Evolutionary conservation across 2,888 invertebrate genomes (phyloP).

Genomic region (Nymphalis polychloros): DNA sequence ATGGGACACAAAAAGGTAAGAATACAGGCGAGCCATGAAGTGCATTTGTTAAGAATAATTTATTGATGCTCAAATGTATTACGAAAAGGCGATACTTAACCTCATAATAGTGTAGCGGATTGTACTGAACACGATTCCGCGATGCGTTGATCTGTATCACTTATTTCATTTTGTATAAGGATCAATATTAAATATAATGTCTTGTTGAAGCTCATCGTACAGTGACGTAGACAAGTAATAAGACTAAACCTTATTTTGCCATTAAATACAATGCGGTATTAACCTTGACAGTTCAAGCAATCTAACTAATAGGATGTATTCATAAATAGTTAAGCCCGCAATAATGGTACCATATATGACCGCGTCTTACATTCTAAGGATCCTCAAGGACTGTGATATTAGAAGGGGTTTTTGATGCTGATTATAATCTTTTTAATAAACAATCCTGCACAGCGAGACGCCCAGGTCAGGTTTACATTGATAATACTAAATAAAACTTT

Average conservation of each 20-base stretch:
- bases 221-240: conserved; percentile 37
- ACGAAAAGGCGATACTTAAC: conserved; percentile 18
- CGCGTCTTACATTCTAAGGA: conserved; percentile 28
- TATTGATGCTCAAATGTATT: conserved; percentile 22
- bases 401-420: conserved; percentile 26
- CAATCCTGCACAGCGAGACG: neutral
- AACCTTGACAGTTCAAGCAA: conserved; percentile 44
- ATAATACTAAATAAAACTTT: too few species aligned
- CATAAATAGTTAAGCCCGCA: conserved; percentile 36
- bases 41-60: conserved; percentile 23
- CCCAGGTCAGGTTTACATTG: neutral
- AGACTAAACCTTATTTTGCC: conserved; percentile 43
- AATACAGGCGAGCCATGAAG: neutral
- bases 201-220: conserved; percentile 14
- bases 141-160: neutral
- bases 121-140: conserved; percentile 1
- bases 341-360: conserved; percentile 31
- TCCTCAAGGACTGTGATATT: conserved; percentile 33
- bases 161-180: conserved; percentile 11
- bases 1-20: conserved; percentile 13
- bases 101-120: conserved; percentile 15
- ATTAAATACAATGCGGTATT: conserved; percentile 47
- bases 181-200: conserved; percentile 10
- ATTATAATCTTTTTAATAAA: conserved; percentile 10
- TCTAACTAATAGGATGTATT: conserved; percentile 40